These are phyloP conservation scores for Ophion obscuratus DNA, from an alignment of 2,888 invertebrate genomes.

Conservation along the genomic window DNA sequence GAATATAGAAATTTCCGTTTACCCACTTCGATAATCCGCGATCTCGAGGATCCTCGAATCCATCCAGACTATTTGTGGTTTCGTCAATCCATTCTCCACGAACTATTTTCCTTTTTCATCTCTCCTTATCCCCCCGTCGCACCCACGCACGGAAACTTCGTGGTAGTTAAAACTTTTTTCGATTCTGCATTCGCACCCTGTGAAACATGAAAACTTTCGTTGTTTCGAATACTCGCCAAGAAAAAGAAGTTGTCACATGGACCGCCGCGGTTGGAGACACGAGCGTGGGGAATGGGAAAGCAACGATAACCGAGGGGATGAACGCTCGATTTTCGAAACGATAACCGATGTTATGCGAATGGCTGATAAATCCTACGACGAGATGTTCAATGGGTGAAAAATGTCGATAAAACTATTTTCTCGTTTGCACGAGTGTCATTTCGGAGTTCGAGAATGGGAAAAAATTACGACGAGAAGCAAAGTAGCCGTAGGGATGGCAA, in stretches of 20 bases:
- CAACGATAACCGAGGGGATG: neutral
- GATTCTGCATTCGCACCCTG: neutral
- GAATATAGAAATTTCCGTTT: neutral
- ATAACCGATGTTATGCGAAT: neutral
- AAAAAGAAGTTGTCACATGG: neutral
- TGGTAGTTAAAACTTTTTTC: neutral
- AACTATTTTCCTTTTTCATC: slow-evolving; percentile 5
- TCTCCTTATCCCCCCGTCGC: neutral
- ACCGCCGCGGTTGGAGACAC: neutral
- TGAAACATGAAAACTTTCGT: slow-evolving; percentile 16
- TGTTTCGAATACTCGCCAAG: neutral
- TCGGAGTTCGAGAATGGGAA: neutral
- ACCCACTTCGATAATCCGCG: neutral
- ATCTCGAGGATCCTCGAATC: neutral
- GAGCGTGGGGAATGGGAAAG: neutral
- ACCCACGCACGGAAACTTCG: slow-evolving; percentile 1
- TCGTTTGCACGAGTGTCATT: neutral
- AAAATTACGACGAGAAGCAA: neutral
- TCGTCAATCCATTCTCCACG: slow-evolving; percentile 16
- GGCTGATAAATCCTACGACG: neutral
- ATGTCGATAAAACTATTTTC: neutral
- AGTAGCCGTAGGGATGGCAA: neutral
- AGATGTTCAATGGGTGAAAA: neutral
- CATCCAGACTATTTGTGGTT: neutral
- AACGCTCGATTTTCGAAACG: neutral